phyloP scores from a whole-genome alignment of 2,113 vertebrate genomes.

The Nibea albiflora region DNA sequence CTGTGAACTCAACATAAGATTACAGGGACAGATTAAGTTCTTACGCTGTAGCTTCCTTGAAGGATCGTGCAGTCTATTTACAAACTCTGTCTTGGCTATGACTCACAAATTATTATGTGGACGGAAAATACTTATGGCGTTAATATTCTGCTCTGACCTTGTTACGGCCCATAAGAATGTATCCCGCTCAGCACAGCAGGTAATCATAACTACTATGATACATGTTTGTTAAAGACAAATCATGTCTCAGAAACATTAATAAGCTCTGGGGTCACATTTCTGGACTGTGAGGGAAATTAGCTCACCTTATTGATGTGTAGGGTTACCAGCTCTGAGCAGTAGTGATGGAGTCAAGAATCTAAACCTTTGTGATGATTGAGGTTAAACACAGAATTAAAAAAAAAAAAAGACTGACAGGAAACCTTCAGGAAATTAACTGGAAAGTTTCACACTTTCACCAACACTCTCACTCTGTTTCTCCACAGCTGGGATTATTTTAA shows the following conservation, averaged over 20 bases:
- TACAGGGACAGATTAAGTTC: background rate
- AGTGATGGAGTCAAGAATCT: background rate
- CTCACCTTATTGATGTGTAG: constrained; percentile 7
- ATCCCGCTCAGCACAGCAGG: background rate
- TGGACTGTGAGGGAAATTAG: background rate
- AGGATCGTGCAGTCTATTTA: background rate
- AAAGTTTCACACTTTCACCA: background rate
- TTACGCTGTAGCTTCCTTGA: background rate
- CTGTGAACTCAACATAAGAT: background rate
- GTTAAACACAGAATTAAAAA: background rate
- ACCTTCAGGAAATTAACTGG: constrained; percentile 19
- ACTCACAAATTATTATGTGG: background rate
- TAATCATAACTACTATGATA: background rate
- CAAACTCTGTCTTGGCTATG: background rate
- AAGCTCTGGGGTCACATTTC: background rate
- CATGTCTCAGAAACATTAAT: constrained; percentile 6
- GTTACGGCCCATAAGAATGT: background rate
- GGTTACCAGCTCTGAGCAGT: no score
- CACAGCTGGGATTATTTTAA: constrained; percentile 16
- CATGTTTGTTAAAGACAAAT: no score
- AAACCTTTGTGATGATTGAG: background rate
- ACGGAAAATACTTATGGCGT: background rate
- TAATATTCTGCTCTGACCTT: background rate
- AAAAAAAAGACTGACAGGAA: background rate
- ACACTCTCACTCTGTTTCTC: background rate